Base-by-base conservation (phyloP, 1,140 invertebrate species). In the Stegodyphus mimosarum region DNA sequence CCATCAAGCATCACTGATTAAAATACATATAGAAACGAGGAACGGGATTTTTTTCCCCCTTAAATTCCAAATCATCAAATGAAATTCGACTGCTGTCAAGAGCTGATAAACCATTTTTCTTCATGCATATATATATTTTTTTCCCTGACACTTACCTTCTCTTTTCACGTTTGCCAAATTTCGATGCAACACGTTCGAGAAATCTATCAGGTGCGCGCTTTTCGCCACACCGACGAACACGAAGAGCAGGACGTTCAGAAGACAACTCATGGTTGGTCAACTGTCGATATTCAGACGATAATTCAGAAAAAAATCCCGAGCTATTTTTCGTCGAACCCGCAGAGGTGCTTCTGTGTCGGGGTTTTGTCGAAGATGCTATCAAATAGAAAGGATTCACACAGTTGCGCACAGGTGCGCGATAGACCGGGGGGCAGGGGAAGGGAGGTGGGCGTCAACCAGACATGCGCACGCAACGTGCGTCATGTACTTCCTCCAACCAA, bases 151-250 rank as follows among this genome's bases (percentile, higher is more conserved):
- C 86, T 88, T 71, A 88, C 88, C 88, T 84, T 88, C 88, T 66
- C 88, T 51, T 66, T 88, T 88, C 13, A 88, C 88, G 53, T 88
- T 88, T 11, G 73, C 87, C 66, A 88, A 51, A 50, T 86, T 87
- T 11, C 85, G 66, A 50, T 80, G 77, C 53, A 87, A 83, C 72
- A 88, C 83, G 72, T 88, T 83, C 5, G 88, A 87, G 70, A 88
- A 88, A 75, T 88, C 88, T 75, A 88, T 87, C 49, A 88, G 66
- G 66, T 88, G 87, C 6, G 87, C 88, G 7, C 86, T 86, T 66
- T 74, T 66, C 9, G 88, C 83, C 73, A 88, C 18, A 17, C 87
- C 88, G 49, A 88, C 86, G 7, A 87, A 79, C 6, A 86, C 71
- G 18, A 88, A 83, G 17, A 88, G 75, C n/a, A 88, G 69, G 7